Evolutionary conservation across 2,888 invertebrate genomes (phyloP).

Genomic region (Serripes groenlandicus): DNA sequence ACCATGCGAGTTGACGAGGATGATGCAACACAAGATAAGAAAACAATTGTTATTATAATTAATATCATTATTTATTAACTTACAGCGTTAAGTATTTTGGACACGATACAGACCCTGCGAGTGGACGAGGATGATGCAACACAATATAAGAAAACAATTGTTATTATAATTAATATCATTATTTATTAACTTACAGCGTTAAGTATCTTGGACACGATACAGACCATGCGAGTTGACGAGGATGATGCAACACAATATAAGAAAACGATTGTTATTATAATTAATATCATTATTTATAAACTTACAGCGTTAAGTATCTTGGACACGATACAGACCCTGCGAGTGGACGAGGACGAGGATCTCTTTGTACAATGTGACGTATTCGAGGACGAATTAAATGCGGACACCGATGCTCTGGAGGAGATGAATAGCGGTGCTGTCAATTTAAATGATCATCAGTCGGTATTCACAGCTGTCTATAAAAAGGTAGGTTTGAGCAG

Average conservation of each 20-base stretch:
- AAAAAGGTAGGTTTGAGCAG: constrained; percentile 90
- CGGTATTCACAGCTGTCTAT: constrained; percentile 97
- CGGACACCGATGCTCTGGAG: constrained; percentile 94
- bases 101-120: constrained; percentile 88
- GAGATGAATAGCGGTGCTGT: constrained; percentile 88
- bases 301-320: constrained; percentile 94
- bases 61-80: too few species aligned
- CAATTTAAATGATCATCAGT: constrained; percentile 96
- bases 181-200: too few species aligned
- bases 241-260: too few species aligned
- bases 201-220: constrained; percentile 92
- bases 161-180: too few species aligned
- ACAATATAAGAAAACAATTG: too few species aligned
- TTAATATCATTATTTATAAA: not conserved
- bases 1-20: constrained; percentile 74
- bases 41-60: too few species aligned
- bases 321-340: constrained; percentile 89
- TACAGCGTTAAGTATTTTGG: constrained; percentile 96
- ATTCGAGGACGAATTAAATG: constrained; percentile 97
- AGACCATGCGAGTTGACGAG: constrained; percentile 70
- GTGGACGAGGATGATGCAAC: constrained; percentile 76
- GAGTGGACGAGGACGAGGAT: constrained; percentile 76
- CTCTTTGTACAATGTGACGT: constrained; percentile 94
- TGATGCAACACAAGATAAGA: too few species aligned
- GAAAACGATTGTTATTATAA: too few species aligned